Evolutionary conservation across 2,888 invertebrate species (phyloP).

Genomic region (Cryptosula pallasiana): DNA sequence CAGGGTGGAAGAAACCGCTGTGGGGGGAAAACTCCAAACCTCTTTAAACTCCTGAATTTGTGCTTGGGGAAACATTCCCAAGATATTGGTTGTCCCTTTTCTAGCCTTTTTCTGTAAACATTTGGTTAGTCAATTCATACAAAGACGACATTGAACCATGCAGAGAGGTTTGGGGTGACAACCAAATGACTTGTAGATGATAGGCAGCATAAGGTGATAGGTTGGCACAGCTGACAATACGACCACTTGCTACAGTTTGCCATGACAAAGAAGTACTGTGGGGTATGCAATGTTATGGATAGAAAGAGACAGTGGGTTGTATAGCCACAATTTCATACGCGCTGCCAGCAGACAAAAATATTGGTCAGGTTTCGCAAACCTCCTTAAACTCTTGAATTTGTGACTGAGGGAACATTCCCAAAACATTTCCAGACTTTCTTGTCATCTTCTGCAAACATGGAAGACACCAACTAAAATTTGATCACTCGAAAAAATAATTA

Average conservation of each 20-base stretch:
- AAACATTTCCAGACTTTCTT: conserved; percentile 22
- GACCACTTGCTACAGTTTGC: no score
- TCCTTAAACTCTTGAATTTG: conserved; percentile 25
- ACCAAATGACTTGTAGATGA: no score
- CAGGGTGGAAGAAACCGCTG: not conserved
- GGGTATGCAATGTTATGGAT: no score
- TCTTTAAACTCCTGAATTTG: conserved; percentile 25
- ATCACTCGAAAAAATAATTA: no score
- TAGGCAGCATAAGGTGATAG: no score
- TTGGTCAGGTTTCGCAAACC: conserved; percentile 5
- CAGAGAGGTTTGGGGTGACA: not conserved
- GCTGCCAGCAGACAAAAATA: not conserved
- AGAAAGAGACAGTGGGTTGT: not conserved
- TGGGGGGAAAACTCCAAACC: conserved; percentile 14
- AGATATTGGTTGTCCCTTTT: conserved; percentile 24
- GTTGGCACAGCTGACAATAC: no score
- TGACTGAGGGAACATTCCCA: conserved; percentile 24
- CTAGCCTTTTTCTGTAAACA: conserved; percentile 23
- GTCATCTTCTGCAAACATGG: conserved; percentile 3
- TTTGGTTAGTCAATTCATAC: conserved; percentile 5
- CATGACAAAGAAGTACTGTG: no score
- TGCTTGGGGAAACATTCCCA: conserved; percentile 25
- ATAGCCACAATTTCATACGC: not conserved
- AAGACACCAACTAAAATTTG: no score
- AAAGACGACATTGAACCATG: no score